Percentiles rank a stretch among this genome's conserved stretches.
Conservation (phyloP, 2,113 vertebrate species). For the Opisthocomus hoazin region DNA sequence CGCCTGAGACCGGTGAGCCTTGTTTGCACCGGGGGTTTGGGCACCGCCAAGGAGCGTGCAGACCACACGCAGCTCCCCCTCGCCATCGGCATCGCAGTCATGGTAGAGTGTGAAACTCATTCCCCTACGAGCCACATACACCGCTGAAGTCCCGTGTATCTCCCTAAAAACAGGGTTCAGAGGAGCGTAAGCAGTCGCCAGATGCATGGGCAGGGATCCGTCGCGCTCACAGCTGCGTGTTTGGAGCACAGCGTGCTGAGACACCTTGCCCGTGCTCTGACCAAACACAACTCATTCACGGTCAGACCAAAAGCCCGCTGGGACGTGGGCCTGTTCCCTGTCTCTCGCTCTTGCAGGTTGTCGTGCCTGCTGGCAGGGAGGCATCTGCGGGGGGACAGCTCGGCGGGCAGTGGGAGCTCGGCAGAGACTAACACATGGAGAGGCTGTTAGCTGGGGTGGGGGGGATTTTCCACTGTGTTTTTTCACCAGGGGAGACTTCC, state of each 20-base stretch:
- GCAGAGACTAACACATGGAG: not conserved
- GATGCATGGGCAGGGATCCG: fast-evolving
- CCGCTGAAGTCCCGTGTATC: fast-evolving
- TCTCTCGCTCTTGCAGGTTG: not conserved
- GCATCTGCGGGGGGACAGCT: not conserved
- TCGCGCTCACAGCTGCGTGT: fast-evolving
- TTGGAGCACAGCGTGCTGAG: fast-evolving
- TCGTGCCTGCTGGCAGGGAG: fast-evolving
- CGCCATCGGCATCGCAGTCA: fast-evolving
- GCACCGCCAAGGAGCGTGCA: fast-evolving
- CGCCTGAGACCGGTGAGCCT: not conserved
- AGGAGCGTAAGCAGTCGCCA: fast-evolving
- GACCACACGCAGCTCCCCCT: not conserved
- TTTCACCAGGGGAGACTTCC: not conserved
- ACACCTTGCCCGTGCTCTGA: not conserved
- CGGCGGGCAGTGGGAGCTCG: not conserved
- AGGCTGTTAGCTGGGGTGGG: not conserved
- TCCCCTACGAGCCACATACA: fast-evolving
- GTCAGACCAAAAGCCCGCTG: not conserved
- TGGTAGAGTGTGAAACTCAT: too few relatives aligned
- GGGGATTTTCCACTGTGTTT: not conserved
- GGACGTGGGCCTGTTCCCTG: not conserved
- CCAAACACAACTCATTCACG: not conserved
- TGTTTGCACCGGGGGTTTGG: not conserved
- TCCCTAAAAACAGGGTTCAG: not conserved